Conservation (phyloP, 2,888 invertebrate species). For the Chouioia cunea region DNA sequence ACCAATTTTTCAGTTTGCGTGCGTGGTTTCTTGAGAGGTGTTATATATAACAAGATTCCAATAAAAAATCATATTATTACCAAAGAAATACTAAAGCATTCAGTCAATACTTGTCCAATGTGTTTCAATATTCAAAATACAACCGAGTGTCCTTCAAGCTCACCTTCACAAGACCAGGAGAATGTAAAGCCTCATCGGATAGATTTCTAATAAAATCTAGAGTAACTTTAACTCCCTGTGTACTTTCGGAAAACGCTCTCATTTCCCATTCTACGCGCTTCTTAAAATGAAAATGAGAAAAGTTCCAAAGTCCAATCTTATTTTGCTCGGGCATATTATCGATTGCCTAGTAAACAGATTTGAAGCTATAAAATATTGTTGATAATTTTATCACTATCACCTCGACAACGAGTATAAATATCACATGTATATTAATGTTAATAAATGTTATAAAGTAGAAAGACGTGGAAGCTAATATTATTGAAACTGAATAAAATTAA, state of each 20-base stretch:
- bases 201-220: background rate
- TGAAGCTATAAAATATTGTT: background rate
- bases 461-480: slow-evolving; percentile 11
- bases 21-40: too few relatives aligned
- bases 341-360: too few relatives aligned
- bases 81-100: too few relatives aligned
- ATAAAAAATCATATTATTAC: too few relatives aligned
- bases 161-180: too few relatives aligned
- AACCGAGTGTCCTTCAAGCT: too few relatives aligned
- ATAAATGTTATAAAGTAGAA: slow-evolving; percentile 6
- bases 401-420: slow-evolving; percentile 16
- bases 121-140: too few relatives aligned
- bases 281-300: background rate
- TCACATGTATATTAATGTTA: background rate
- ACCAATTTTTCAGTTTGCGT: too few relatives aligned
- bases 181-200: too few relatives aligned
- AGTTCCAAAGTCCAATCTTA: background rate
- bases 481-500: too few relatives aligned
- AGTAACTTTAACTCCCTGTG: background rate
- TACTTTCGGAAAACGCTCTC: background rate
- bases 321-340: background rate
- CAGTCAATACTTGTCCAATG: too few relatives aligned
- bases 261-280: background rate
- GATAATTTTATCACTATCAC: slow-evolving; percentile 1
- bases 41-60: too few relatives aligned